Evolutionary conservation across 2,888 invertebrate genomes (phyloP), one percentile per base, ranked within the genome.

Genomic region (Coenonympha arcania): DNA sequence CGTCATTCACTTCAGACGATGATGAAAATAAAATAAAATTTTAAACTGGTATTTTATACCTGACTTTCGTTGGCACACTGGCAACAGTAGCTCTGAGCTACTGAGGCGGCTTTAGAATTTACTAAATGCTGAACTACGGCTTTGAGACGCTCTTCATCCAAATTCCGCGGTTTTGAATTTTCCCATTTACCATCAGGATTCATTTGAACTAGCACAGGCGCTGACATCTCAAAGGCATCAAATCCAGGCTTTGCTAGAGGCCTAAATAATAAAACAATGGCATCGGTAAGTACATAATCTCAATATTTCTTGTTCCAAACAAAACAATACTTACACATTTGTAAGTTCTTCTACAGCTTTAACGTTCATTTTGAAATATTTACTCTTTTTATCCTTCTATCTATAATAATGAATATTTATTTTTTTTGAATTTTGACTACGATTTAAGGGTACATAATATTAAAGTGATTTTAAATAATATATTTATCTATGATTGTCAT

Each of bases 111-210:
- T 24, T 76, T 71, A 1, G 79, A 74, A 3, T 64, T 74, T 0
- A 77, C 63, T 45, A 85, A 62, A 56, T 80, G 70, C 30, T 74
- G 68, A 0, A 85, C 73, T 2, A 85, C 68, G 2, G 73, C 66
- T 56, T 66, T 73, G 1, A 84, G 55, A 2, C 68, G 63, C 11
- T 76, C 71, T 55, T 80, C 79, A 13, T 85, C 81, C 18, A 79
- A 46, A n/a, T 61, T 58, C 1, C 60, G 64, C 1, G 83, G 83
- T 26, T 71, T 70, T 2, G 49, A 57, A 43, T 63, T 77, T 50
- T 79, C 74, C 84, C 84, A 85, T 63, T 75, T 71, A 3, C 83
- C 83, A 1, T 75, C 63, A 3, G 81, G 75, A 50, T 84, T 85
- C 68, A 82, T 70, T 59, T 82, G 78, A 1, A 82, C 69, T 13